These are phyloP conservation scores for Halisarca cf. caerulea DNA, from an alignment of 37 sponge, comb jelly and placozoan species.

Conservation along the genomic window DNA sequence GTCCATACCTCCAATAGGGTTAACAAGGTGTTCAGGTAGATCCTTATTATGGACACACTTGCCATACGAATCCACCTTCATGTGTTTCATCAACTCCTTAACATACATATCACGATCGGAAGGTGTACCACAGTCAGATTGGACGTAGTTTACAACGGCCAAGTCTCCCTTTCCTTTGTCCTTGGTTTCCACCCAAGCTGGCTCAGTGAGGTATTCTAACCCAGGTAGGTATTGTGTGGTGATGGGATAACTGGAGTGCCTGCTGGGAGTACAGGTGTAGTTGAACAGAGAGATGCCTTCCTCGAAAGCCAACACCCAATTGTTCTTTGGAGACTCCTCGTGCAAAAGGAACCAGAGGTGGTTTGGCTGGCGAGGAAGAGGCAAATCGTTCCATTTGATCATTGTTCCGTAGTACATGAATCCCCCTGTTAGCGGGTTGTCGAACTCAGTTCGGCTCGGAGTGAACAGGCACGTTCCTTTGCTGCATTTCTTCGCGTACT, in stretches of 20 bases:
- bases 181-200: constrained; percentile 19
- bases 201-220: constrained; percentile 40
- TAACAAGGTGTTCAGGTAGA: constrained; percentile 57
- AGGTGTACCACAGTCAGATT: constrained; percentile 74
- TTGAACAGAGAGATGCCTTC: constrained; percentile 75
- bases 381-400: constrained; percentile 61
- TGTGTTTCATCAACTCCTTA: constrained; percentile 78
- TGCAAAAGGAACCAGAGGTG: constrained; percentile 82
- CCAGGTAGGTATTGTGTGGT: constrained; percentile 56
- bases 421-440: constrained; percentile 41
- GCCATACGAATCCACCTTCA: constrained; percentile 82
- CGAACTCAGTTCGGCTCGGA: constrained; percentile 59
- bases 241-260: constrained; percentile 73
- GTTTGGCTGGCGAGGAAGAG: constrained; percentile 64
- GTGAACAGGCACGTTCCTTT: constrained; percentile 73
- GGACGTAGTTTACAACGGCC: constrained; percentile 64
- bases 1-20: constrained; percentile 38
- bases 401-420: constrained; percentile 76
- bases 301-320: constrained; percentile 55
- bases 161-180: constrained; percentile 53
- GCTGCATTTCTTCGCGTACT: constrained; percentile 31
- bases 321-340: constrained; percentile 91
- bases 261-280: constrained; percentile 74
- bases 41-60: constrained; percentile 80
- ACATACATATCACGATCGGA: constrained; percentile 84